Evolutionary conservation across 2,113 vertebrate genomes (phyloP), one percentile per base, ranked within the genome.

Genomic region (Megaleporinus macrocephalus): DNA sequence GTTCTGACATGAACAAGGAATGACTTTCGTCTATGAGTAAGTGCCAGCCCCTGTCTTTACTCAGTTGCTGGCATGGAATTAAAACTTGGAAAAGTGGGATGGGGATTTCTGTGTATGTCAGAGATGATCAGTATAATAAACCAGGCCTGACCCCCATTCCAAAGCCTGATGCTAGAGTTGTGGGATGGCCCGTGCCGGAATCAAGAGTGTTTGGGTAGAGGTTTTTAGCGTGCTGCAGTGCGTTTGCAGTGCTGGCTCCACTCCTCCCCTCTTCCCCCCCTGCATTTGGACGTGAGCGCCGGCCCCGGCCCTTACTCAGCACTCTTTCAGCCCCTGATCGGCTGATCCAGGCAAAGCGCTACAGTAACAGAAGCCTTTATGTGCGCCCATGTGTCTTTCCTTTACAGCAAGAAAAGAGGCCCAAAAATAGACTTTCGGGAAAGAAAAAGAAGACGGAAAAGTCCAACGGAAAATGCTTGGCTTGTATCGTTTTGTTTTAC

Each of bases 231-330:
- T 93, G 88, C 93, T 95, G 95, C 95, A 95, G 94, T 95, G 94
- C 94, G 95, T 90, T 85, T 94, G 91, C 90, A 87, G 89, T 92
- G 53, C 83, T 88, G 83, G 62, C 82, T 88, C 61, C 72, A 71
- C 76, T 76, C 78, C 76, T 69, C 73, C 78, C 57, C 83, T 85
- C 91, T 91, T 6, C 41, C 92, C 93, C 91, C 92, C 93, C 96
- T 93, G 95, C 96, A 95, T 93, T 91, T 86, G 86, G 93, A 95
- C 92, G 93, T 94, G 95, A 94, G 94, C 84, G 81, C 91, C 90
- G 84, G 83, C 87, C 89, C 76, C 85, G 80, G 81, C 86, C 95
- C 95, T 97, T 96, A 96, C 92, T 96, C 96, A 96, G 96, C 95
- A 95, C 90, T 91, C 89, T 91, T 88, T 90, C 87, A 70, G 44